Evolutionary conservation across 2,797 vertebrate species (phyloP).

Genomic region (Garrulus glandarius): DNA sequence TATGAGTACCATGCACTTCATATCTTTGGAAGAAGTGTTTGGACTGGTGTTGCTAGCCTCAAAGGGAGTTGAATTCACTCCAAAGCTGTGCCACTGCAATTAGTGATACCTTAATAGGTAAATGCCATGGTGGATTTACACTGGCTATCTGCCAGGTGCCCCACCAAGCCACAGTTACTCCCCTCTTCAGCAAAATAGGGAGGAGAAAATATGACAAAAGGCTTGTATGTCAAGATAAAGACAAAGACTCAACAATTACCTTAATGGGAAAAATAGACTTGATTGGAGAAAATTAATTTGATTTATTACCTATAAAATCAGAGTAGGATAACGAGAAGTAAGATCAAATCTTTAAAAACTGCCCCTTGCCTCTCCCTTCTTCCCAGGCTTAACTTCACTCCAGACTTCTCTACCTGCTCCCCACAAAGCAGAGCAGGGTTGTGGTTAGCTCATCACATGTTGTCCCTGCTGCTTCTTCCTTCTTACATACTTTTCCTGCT

Average conservation of each 20-base stretch:
- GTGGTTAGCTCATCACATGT: fast-evolving
- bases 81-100: background rate
- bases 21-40: background rate
- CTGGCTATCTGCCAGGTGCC: fast-evolving
- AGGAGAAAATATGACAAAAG: background rate
- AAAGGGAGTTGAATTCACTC: background rate
- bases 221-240: fast-evolving
- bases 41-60: background rate
- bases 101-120: background rate
- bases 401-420: background rate
- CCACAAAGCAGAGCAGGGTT: background rate
- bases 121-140: background rate
- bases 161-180: background rate
- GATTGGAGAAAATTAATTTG: background rate
- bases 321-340: background rate
- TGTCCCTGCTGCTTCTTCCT: background rate
- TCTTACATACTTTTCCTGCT: background rate
- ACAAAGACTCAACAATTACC: background rate
- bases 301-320: background rate
- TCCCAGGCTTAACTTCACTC: background rate
- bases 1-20: background rate
- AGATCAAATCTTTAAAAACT: background rate
- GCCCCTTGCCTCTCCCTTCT: background rate
- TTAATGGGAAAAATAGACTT: background rate
- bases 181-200: background rate